Evolutionary conservation across 2,797 vertebrate species (phyloP).

Genomic region (Hylomyscus alleni): DNA sequence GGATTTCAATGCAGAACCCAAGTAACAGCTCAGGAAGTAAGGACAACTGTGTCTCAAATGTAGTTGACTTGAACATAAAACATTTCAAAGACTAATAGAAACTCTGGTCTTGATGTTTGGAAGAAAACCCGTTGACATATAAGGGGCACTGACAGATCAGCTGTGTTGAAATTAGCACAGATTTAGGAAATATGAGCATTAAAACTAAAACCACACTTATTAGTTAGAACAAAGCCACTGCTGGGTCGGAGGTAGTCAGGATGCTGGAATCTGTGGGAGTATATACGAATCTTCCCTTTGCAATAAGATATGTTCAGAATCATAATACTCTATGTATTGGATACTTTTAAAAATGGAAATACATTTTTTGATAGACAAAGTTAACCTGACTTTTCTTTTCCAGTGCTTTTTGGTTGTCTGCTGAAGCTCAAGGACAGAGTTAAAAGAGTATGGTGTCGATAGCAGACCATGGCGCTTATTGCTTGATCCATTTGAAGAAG

Average conservation of each 20-base stretch:
- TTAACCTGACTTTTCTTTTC: not conserved
- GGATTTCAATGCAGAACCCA: not conserved
- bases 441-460: not conserved
- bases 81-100: not conserved
- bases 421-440: not conserved
- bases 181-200: not conserved
- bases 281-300: not conserved
- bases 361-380: not conserved
- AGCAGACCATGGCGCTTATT: not conserved
- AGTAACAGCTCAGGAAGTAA: not conserved
- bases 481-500: slow-evolving; percentile 3
- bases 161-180: not conserved
- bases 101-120: not conserved
- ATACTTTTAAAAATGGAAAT: not conserved
- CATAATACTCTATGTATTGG: not conserved
- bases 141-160: not conserved
- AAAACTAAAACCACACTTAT: not conserved
- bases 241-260: not conserved
- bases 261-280: not conserved
- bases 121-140: not conserved
- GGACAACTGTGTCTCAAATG: not conserved
- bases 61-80: slow-evolving; percentile 1
- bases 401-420: not conserved
- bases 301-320: not conserved
- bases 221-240: not conserved